Evolutionary conservation across 2,113 vertebrate genomes (phyloP), one percentile per base, ranked within the genome.

Genomic region (Anoplopoma fimbria): DNA sequence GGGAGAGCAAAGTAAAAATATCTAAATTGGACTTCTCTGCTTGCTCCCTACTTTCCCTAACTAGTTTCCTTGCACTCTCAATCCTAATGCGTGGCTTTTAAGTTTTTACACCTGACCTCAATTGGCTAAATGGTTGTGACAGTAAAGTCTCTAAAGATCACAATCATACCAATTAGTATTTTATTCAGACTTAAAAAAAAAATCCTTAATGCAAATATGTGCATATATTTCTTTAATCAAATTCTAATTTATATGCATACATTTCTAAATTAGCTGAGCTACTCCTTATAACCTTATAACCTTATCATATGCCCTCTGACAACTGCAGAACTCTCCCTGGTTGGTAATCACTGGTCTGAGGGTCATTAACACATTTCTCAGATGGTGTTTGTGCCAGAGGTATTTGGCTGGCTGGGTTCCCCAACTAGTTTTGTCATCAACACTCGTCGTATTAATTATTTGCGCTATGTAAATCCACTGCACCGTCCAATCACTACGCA

Each of bases 381-480:
- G 29, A 36, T 25, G 62, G 34, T 38, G 10, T 36, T 36, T 63
- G 61, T 6, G 25, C 25, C 15, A 25, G 13, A 57, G 57, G 27
- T 10, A 17, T 60, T 60, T 60, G 14, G 27, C 6, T 23, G 33
- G 33, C 33, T 9, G 31, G 38, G 15, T 42, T 53, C 57, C 38
- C 2, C 15, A 29, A n/a, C 36, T 23, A 34, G 55, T 58, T 63
- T 65, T 45, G 58, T 65, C 61, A 47, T 70, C 51, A 61, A 8
- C 40, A 31, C 65, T 40, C 61, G 13, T 33, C 21, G 13, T 19
- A 23, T 67, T 64, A n/a, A 38, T 75, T 17, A 74, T 51, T 55
- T 36, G 15, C 47, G 31, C 63, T 15, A 34, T 78, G 34, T 71
- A 34, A 63, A 25, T 81, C 40, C 23, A 34, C 17, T 72, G 29